These are phyloP conservation scores for Triops longicaudatus DNA, from an alignment of 1,140 invertebrate genomes.

Conservation along the genomic window DNA sequence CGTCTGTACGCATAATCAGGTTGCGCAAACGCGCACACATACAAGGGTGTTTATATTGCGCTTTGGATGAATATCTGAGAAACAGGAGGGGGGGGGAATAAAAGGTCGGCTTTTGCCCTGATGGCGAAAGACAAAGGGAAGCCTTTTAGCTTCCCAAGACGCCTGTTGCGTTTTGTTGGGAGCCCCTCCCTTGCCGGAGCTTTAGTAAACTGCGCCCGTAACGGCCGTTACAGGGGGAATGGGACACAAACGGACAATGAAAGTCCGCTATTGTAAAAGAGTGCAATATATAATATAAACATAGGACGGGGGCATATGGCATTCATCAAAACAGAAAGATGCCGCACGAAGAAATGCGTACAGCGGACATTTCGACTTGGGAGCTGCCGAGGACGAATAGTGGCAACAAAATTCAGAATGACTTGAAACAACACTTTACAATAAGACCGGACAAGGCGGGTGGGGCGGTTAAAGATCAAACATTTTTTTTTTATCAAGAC, in stretches of 20 bases:
- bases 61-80: background rate
- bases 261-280: constrained; percentile 15
- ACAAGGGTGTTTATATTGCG: background rate
- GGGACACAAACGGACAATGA: background rate
- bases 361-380: background rate
- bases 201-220: background rate
- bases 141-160: background rate
- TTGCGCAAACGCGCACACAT: background rate
- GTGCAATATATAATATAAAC: constrained; percentile 1
- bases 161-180: background rate
- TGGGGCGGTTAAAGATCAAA: background rate
- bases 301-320: background rate
- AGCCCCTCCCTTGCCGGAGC: background rate
- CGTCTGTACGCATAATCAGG: background rate
- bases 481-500: background rate
- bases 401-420: background rate
- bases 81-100: background rate
- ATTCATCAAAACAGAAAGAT: constrained; percentile 1
- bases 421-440: background rate
- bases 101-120: background rate
- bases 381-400: background rate
- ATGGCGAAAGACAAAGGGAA: background rate
- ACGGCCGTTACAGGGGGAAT: background rate
- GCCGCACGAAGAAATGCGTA: background rate
- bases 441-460: background rate